A percentile compares a stretch with the other conserved stretches of the same genome.
Evolutionary conservation across 1,140 invertebrate genomes (phyloP).

Genomic region (Rhopalosiphum maidis): DNA sequence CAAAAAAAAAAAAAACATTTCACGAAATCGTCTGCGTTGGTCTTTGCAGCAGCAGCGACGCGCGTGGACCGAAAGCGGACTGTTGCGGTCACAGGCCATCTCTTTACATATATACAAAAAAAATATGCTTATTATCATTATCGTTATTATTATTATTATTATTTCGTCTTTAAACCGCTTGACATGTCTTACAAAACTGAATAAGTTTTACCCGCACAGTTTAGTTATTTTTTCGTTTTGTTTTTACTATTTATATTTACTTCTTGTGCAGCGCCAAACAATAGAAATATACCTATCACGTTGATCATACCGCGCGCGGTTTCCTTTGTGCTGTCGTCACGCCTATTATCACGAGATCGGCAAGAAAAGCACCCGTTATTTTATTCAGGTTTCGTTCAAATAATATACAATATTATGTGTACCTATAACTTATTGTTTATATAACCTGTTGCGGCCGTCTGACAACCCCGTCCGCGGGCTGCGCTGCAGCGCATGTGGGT

Average conservation of each 20-base stretch:
- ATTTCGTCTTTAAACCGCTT: neutral
- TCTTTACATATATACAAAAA: neutral
- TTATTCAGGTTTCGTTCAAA: neutral
- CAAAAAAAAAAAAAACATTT: neutral
- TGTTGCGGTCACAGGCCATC: neutral
- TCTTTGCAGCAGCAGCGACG: too few species aligned
- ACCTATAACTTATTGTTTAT: constrained; percentile 13
- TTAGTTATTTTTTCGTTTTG: neutral
- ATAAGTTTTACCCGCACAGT: neutral
- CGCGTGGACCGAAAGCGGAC: neutral
- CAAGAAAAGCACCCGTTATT: constrained; percentile 5
- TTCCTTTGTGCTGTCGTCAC: constrained; percentile 12
- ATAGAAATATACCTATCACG: neutral
- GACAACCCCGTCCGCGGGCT: neutral
- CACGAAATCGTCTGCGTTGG: neutral
- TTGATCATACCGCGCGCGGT: neutral
- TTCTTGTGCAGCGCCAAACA: neutral
- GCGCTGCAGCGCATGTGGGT: neutral
- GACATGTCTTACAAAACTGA: neutral
- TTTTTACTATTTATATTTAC: neutral
- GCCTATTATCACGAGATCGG: neutral
- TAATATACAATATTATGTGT: constrained; percentile 18
- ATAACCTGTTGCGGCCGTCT: neutral
- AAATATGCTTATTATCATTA: neutral
- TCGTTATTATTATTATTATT: neutral